These are phyloP conservation scores for Rhopalosiphum maidis DNA, from an alignment of 1,140 invertebrate species.

Conservation along the genomic window DNA sequence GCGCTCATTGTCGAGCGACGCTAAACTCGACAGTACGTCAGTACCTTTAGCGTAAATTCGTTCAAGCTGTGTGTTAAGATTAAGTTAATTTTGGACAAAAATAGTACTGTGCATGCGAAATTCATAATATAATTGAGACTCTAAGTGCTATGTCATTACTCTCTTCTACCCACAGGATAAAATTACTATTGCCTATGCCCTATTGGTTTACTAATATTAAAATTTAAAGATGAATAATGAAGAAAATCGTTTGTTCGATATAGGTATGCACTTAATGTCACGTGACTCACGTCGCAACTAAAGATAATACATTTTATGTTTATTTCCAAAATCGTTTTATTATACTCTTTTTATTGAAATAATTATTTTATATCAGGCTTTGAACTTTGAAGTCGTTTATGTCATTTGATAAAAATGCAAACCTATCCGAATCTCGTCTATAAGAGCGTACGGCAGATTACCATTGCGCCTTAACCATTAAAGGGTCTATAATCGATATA, in stretches of 20 bases:
- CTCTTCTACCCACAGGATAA: background rate
- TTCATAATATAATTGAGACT: background rate
- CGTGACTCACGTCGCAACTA: background rate
- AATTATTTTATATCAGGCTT: background rate
- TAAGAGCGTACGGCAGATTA: no score
- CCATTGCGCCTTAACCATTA: no score
- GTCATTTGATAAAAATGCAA: background rate
- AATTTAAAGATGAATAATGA: background rate
- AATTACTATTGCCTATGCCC: background rate
- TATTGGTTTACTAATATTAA: background rate
- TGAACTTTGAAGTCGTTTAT: background rate
- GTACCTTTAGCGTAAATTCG: no score
- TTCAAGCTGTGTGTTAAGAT: background rate
- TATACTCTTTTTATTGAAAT: background rate
- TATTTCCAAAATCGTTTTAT: background rate
- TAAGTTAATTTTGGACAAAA: background rate
- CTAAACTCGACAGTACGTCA: background rate
- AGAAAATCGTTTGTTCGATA: background rate
- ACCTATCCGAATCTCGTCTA: background rate
- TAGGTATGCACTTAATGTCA: background rate
- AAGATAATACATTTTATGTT: background rate
- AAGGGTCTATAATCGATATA: no score
- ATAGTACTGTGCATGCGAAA: background rate
- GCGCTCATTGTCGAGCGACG: background rate
- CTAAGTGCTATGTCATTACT: background rate